phyloP scores from a whole-genome alignment of 2,113 vertebrate genomes.

The Sinocyclocheilus maitianheensis region DNA sequence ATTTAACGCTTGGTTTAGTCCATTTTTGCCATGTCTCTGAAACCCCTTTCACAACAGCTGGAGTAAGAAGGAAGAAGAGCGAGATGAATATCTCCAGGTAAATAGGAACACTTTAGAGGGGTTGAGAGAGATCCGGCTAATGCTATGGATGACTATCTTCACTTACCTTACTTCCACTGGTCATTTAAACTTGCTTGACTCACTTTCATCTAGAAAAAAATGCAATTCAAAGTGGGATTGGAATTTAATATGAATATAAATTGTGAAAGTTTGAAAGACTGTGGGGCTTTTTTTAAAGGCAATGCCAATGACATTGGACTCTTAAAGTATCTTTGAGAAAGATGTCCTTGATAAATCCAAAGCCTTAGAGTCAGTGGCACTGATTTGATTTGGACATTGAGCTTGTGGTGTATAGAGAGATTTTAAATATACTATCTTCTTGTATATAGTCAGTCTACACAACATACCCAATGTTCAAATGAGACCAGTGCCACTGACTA shows the following conservation, averaged over 20 bases:
- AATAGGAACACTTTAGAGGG: conserved; percentile 8
- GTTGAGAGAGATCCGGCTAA: background rate
- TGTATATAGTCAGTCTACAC: no score
- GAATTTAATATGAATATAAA: background rate
- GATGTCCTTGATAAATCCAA: background rate
- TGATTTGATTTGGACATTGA: background rate
- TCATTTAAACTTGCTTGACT: background rate
- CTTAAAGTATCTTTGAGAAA: background rate
- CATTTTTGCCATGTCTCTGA: conserved; percentile 72
- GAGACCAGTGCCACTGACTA: no score
- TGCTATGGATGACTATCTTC: background rate
- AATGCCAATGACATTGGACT: background rate
- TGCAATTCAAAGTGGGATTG: background rate
- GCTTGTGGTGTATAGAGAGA: background rate
- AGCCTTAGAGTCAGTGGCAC: background rate
- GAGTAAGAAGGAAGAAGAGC: background rate
- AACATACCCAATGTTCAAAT: no score
- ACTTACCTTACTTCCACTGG: background rate
- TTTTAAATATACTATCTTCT: background rate
- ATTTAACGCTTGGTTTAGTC: conserved; percentile 79
- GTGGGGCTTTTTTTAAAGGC: background rate
- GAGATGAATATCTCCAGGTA: background rate
- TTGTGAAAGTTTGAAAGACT: background rate
- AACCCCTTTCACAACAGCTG: background rate
- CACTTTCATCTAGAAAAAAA: background rate